A percentile compares a stretch with the other conserved stretches of the same genome.
Conservation (phyloP, 2,797 vertebrate species). For the Melanotaenia trifasciata region DNA sequence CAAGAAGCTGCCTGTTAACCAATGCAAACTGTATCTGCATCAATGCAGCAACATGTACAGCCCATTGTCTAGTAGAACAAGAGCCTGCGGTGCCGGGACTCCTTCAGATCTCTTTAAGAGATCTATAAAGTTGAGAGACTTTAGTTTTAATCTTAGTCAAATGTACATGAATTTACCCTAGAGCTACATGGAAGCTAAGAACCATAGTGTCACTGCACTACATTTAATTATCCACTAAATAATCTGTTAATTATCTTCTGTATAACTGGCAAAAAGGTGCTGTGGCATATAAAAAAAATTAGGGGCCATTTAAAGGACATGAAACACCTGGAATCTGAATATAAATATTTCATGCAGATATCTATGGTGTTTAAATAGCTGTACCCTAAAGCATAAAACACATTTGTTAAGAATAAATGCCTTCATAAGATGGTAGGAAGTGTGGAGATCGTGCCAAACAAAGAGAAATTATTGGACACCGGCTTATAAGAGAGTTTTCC, state of each 20-base stretch:
- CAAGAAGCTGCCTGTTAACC: no score
- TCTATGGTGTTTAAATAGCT: neutral
- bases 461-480: neutral
- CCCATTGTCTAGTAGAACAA: neutral
- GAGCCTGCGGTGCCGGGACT: neutral
- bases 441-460: neutral
- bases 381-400: no score
- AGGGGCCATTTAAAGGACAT: neutral
- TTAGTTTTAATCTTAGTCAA: slow-evolving; percentile 3
- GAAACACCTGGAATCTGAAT: neutral
- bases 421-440: neutral
- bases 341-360: neutral
- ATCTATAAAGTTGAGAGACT: neutral
- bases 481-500: neutral
- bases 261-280: neutral
- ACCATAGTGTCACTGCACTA: fast-evolving
- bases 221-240: neutral
- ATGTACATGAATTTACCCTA: neutral
- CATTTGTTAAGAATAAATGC: neutral
- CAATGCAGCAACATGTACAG: neutral
- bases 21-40: neutral
- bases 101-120: neutral
- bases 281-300: neutral
- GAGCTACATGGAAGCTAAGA: neutral
- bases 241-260: neutral